These are phyloP conservation scores for Phalacrocorax carbo DNA, from an alignment of 2,113 vertebrate species.

Conservation along the genomic window DNA sequence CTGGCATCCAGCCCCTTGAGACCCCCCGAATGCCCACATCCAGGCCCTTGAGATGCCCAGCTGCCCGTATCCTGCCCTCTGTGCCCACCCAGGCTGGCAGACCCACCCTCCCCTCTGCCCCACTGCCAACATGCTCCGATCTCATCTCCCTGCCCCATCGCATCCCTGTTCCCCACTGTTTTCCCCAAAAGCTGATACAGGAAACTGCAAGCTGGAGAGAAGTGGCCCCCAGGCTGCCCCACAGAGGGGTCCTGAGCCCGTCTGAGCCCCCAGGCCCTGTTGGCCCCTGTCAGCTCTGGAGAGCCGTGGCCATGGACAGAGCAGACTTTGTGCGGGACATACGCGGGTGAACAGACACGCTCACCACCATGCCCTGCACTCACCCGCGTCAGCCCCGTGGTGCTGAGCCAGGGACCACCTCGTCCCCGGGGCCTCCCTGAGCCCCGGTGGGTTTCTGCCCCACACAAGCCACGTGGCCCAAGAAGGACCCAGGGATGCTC, in stretches of 20 bases:
- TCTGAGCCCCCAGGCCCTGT: not conserved
- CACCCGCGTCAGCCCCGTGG: accelerated
- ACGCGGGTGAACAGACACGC: accelerated
- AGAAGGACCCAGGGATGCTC: not conserved
- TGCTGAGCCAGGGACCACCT: not conserved
- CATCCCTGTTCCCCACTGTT: accelerated
- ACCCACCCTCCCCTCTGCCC: not conserved
- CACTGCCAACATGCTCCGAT: accelerated
- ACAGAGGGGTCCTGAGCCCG: accelerated
- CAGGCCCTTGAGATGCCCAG: too few species aligned
- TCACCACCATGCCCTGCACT: accelerated
- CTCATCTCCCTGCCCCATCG: not conserved
- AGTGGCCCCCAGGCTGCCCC: not conserved
- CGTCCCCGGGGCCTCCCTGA: not conserved
- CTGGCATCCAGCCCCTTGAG: too few species aligned
- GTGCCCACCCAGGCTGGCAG: not conserved
- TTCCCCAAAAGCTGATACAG: not conserved
- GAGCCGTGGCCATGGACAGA: not conserved
- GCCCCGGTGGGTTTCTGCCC: not conserved
- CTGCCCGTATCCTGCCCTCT: not conserved
- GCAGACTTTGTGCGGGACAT: accelerated
- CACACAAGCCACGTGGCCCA: not conserved
- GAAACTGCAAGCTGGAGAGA: too few species aligned
- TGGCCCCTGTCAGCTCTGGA: accelerated
- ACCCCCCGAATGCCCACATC: too few species aligned